A percentile compares a stretch with the other conserved stretches of the same genome.
These are phyloP conservation scores for Drosophila algonquin DNA, from an alignment of 2,888 invertebrate genomes.

Conservation along the genomic window DNA sequence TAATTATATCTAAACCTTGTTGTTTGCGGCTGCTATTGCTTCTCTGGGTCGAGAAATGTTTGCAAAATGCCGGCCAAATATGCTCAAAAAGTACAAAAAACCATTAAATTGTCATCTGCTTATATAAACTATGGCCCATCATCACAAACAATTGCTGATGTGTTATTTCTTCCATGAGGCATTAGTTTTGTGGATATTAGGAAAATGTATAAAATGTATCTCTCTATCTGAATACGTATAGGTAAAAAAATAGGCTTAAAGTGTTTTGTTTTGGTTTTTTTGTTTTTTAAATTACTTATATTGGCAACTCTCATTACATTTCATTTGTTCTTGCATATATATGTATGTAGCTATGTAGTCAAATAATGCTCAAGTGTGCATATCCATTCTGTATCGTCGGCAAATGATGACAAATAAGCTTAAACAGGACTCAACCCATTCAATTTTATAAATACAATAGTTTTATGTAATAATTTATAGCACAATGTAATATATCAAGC, in stretches of 20 bases:
- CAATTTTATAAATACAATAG: constrained; percentile 47
- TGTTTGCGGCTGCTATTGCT: constrained; percentile 39
- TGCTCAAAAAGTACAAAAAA: constrained; percentile 43
- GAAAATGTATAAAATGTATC: constrained; percentile 41
- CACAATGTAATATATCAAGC: constrained; percentile 58
- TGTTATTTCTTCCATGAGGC: constrained; percentile 42
- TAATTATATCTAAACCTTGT: constrained; percentile 50
- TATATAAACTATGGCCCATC: constrained; percentile 37
- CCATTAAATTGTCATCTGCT: constrained; percentile 31
- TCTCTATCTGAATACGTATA: constrained; percentile 34
- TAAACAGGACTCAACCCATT: constrained; percentile 44
- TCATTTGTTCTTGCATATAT: constrained; percentile 51
- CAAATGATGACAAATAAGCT: constrained; percentile 49
- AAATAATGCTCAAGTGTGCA: constrained; percentile 61
- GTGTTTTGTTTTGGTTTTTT: constrained; percentile 47
- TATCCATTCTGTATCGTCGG: constrained; percentile 29
- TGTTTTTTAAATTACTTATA: constrained; percentile 72
- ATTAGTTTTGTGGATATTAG: constrained; percentile 56
- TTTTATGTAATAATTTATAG: constrained; percentile 60
- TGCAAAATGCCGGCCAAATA: constrained; percentile 36
- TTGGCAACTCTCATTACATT: constrained; percentile 68
- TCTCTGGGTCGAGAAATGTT: constrained; percentile 41
- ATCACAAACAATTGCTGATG: constrained; percentile 40
- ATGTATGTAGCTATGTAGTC: constrained; percentile 47
- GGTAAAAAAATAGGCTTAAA: constrained; percentile 60